phyloP scores from a whole-genome alignment of 2,797 vertebrate species.

The Hipposideros larvatus region DNA sequence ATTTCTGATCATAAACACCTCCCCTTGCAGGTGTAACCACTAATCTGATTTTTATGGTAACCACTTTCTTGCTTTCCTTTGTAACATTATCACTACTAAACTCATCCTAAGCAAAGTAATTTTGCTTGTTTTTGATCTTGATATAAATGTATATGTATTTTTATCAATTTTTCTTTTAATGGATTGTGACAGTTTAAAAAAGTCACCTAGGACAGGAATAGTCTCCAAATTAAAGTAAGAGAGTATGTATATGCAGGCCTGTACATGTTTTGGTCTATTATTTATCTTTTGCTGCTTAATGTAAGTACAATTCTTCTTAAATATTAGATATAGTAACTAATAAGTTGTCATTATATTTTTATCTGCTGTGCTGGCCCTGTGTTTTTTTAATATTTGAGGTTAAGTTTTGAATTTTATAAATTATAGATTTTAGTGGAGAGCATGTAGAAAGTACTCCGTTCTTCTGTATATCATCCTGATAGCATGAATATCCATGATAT shows the following conservation, averaged over 20 bases:
- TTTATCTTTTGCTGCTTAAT: conserved; percentile 16
- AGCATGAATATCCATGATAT: background rate
- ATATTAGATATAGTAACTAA: background rate
- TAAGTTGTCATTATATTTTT: background rate
- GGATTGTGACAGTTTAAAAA: background rate
- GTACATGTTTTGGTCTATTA: background rate
- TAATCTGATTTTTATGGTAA: background rate
- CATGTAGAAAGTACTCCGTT: background rate
- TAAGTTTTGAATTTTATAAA: conserved; percentile 52
- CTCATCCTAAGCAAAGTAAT: conserved; percentile 20
- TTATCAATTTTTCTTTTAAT: conserved; percentile 62
- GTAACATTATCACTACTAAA: background rate
- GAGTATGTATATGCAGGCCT: background rate
- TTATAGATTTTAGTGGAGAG: background rate
- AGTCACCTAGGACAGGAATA: background rate
- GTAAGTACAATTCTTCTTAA: background rate
- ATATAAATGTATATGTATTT: background rate
- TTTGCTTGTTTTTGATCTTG: conserved; percentile 45
- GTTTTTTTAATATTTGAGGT: conserved; percentile 43
- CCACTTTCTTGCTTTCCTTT: conserved; percentile 16
- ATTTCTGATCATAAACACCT: background rate
- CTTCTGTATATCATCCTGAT: background rate
- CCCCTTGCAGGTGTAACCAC: background rate
- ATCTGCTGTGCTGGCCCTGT: background rate
- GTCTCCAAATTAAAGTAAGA: background rate